Percentiles rank a stretch among this genome's conserved stretches.
Conservation (phyloP, 2,888 invertebrate genomes). For the Polyploca ridens region DNA sequence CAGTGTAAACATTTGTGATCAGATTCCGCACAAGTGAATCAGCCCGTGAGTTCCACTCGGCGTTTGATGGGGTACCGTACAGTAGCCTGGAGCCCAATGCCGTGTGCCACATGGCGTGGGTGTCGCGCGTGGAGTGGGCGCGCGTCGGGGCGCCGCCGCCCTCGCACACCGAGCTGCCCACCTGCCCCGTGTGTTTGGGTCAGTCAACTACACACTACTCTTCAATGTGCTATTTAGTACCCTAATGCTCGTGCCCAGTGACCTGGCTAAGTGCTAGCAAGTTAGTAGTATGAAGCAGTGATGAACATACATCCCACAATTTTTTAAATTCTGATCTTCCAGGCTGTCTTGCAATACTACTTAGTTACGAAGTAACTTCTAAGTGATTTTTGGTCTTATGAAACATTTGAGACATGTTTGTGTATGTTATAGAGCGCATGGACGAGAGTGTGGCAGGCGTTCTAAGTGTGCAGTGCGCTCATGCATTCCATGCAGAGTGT, state of each 20-base stretch:
- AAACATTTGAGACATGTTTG: background rate
- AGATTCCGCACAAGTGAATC: conserved; percentile 90
- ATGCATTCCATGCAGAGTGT: conserved; percentile 98
- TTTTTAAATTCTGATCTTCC: no score
- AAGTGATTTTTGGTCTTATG: no score
- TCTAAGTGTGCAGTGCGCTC: conserved; percentile 98
- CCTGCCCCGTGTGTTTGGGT: conserved; percentile 96
- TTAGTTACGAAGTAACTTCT: no score
- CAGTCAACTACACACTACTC: conserved; percentile 1
- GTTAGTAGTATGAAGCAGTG: no score
- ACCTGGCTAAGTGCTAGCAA: no score
- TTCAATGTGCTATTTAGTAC: background rate
- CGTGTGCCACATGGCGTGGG: conserved; percentile 97
- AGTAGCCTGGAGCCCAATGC: conserved; percentile 97
- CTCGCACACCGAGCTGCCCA: conserved; percentile 96
- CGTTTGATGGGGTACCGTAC: conserved; percentile 96
- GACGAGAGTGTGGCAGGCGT: conserved; percentile 99
- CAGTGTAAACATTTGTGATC: background rate
- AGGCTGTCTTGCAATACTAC: no score
- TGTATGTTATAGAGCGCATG: conserved; percentile 90
- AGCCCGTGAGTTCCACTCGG: conserved; percentile 96
- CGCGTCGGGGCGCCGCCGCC: conserved; percentile 89
- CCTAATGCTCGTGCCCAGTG: no score
- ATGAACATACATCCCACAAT: no score
- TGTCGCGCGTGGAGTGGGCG: conserved; percentile 95